Base-by-base conservation (phyloP, 2,113 vertebrate species). In the Boulengeromyrus knoepffleri region DNA sequence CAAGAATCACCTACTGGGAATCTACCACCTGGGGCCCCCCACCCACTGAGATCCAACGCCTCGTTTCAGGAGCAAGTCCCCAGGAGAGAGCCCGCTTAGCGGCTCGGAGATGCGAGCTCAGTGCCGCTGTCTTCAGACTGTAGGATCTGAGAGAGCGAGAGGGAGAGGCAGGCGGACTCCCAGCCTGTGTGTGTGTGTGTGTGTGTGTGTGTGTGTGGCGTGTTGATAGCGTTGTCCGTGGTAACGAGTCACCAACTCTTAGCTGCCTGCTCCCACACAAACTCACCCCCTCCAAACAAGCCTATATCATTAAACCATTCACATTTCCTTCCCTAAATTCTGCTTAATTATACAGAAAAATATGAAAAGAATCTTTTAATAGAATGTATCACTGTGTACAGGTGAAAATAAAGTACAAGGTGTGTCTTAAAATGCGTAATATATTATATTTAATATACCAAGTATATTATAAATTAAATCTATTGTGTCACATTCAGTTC, bases 171-270 rank as follows among this genome's bases (percentile, higher is more conserved):
- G 85, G 47, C 90, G 5, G 88, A 70, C 62, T 70, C 27, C n/a
- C 62, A 70, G 62, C 62, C n/a, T 31, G 62, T 27, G 56, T 80
- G 62, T 90, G 84, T 62, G 89, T 6, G 52, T 10, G 89, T 53
- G 49, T 85, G 90, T 70, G 70, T 80, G 74, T 62, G 77, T 27
- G 77, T 2, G 50, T 94, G 62, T 27, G n/a, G 62, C 27, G n/a
- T 70, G 62, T 70, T 70, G 62, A 70, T 70, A 70, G 62, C 90
- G 96, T 96, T 93, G 96, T 93, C 95, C 95, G 93, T 95, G 95
- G 94, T 95, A 95, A 96, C 96, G 91, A 91, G 93, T 92, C 92
- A 92, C 92, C 47, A 50, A 87, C 46, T 47, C 62, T 13, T 31
- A 13, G 62, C 62, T 70, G 62, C 62, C 62, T 70, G 62, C 62